Base-by-base conservation (phyloP, 2,888 invertebrate genomes). In the Drosophila koepferae region DNA sequence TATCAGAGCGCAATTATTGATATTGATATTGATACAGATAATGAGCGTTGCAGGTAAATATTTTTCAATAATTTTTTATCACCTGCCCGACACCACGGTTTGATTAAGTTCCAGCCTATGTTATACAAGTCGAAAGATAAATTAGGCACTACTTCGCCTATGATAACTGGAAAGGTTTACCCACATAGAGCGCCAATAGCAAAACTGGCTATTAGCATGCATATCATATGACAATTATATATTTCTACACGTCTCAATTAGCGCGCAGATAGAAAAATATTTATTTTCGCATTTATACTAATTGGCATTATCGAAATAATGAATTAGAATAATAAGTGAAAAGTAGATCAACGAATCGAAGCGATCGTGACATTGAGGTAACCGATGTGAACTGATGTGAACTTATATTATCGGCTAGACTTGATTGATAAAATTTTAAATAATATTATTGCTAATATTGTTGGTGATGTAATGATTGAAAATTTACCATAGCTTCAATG, bases 221-320 rank as follows among this genome's bases (percentile, higher is more conserved):
- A 63, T 63, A 82, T 87, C 83, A 87, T 74, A 83, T 83, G 82
- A 83, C 72, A 74, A 7, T 61, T 72, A 38, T 18, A 55, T n/a
- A 46, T 54, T 71, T 43, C 18, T 41, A 18, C 20, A 41, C 18
- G n/a, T 5, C 9, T 38, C n/a, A 53, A 77, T 64, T 61, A 66
- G 34, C 71, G 18, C 12, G 10, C 23, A 38, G 20, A 16, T 12
- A 66, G 43, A 9, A 44, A 36, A 14, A 23, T 43, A 49, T 51
- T 55, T 55, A 40, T 60, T 46, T 59, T 44, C 9, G n/a, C 38
- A 20, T 46, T 23, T 12, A 67, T 55, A 41, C 20, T 56, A 16
- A 66, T 64, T 54, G 38, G 23, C 38, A 8, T 54, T 34, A 16
- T 46, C 8, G 18, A 16, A 16, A 36, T 58, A 59, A 51, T 44